Base-by-base conservation (phyloP, 1,140 invertebrate species). In the Drosophila auraria region DNA sequence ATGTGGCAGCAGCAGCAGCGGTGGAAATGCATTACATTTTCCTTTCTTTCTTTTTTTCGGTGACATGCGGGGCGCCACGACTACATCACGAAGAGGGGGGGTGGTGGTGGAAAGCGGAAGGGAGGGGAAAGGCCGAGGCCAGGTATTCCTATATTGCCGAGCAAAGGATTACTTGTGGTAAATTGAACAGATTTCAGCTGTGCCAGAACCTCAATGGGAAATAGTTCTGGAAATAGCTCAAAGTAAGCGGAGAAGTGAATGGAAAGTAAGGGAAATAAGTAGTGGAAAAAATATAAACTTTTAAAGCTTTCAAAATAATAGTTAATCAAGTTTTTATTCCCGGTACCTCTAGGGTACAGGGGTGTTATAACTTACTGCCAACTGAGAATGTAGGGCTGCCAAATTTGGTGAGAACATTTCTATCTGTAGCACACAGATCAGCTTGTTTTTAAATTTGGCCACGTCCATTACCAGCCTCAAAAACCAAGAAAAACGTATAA, bases 11-110 rank as follows among this genome's bases (percentile, higher is more conserved):
- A 50, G 62, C 77, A 76, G 27, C 60, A 70, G 75, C 57, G 74
- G 77, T 86, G 83, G 72, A 86, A 86, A 86, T 82, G 83, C 83
- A 86, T 82, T 82, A 82, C 69, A 82, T 82, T 86, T 72, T 54
- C 63, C 60, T 33, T 64, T 58, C 70, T 69, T 73, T 50, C 30
- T 56, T 65, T 64, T 57, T 74, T 74, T 74, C 70, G 70, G 68
- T 74, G 82, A 70, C 61, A 86, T 86, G 82, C 82, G 82, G 82
- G 83, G 82, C 82, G 82, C 82, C 82, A 53, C 60, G 50, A 40
- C 54, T 56, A 64, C 36, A 36, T 42, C 54, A n/a, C 8, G 23
- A 42, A 27, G 12, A 25, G 25, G 68, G 45, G 33, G 51, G 50
- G 17, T n/a, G 42, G 30, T 36, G 66, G 40, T 23, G 40, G 25